Evolutionary conservation across 2,113 vertebrate genomes (phyloP), one percentile per base, ranked within the genome.

Genomic region (Oreochromis spilurus): DNA sequence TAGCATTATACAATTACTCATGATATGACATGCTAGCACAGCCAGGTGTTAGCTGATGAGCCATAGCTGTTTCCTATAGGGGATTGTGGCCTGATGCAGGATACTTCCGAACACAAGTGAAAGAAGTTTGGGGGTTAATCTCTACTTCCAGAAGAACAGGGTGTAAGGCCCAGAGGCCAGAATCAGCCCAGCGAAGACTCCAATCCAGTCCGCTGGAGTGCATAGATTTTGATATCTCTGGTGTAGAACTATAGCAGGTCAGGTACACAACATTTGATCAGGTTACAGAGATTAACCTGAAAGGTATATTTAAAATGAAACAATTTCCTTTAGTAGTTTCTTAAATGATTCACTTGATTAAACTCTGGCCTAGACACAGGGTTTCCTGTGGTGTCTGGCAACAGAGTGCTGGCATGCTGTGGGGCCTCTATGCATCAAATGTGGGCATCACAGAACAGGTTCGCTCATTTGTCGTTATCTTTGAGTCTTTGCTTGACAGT

Each of bases 1-100:
- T 96, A 94, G 81, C 43, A 29, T 93, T 92, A 94, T 95, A 62
- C 38, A 87, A 93, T 95, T 94, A 95, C 86, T 90, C 7, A 80
- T 16, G 91, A 94, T 89, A 89, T 81, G 90, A 94, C 91, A 94
- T 91, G 87, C 94, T 40, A 91, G 90, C 91, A 6, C 87, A 89
- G 88, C 93, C 92, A 93, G 89, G 94, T 93, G 94, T 92, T 79
- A 85, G 81, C 82, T 7, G 70, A 65, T 57, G 85, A 90, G 77
- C 78, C 83, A 4, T 9, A 48, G 50, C 26, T 58, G 81, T 62
- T 6, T 72, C 60, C 78, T 77, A 17, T 3, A 43, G 70, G 60
- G 85, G 58, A 84, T 14, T 40, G 34, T 2, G 62, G 83, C 45
- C 79, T 19, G 81, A 52, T 60, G 78, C 45, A 81, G 78, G 62